phyloP scores from a whole-genome alignment of 2,113 vertebrate species.

The Pomatostomus ruficeps region DNA sequence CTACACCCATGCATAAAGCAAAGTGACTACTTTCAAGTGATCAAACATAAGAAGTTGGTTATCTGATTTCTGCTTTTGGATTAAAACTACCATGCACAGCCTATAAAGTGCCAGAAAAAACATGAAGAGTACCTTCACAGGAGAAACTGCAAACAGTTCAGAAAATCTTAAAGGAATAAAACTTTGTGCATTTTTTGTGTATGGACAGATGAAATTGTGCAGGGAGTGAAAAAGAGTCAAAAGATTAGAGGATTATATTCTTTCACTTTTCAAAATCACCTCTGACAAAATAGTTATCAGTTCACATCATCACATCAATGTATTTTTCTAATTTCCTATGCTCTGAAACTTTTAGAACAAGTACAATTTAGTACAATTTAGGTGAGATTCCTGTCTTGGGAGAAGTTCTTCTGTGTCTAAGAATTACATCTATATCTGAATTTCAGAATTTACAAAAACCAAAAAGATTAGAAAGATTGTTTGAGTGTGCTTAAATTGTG shows the following conservation, averaged over 20 bases:
- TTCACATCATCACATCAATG: neutral
- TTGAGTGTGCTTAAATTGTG: neutral
- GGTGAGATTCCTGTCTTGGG: neutral
- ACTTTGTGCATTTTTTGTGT: neutral
- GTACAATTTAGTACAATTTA: neutral
- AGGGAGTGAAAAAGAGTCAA: neutral
- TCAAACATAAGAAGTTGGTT: neutral
- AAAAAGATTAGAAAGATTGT: neutral
- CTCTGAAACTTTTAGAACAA: too few species aligned
- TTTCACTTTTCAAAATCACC: neutral
- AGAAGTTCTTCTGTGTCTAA: neutral
- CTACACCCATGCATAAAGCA: neutral
- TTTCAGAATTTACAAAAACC: neutral
- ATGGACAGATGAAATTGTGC: neutral
- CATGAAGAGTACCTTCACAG: neutral
- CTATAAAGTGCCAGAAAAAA: neutral
- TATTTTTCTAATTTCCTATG: neutral
- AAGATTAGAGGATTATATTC: neutral
- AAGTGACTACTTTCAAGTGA: neutral
- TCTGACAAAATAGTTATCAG: neutral
- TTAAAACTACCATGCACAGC: neutral
- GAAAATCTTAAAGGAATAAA: neutral
- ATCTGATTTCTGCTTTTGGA: neutral
- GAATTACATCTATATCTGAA: neutral
- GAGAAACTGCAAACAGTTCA: neutral